A percentile compares a stretch with the other conserved stretches of the same genome.
Conservation (phyloP, 2,888 invertebrate species). For the Ochlodes sylvanus region DNA sequence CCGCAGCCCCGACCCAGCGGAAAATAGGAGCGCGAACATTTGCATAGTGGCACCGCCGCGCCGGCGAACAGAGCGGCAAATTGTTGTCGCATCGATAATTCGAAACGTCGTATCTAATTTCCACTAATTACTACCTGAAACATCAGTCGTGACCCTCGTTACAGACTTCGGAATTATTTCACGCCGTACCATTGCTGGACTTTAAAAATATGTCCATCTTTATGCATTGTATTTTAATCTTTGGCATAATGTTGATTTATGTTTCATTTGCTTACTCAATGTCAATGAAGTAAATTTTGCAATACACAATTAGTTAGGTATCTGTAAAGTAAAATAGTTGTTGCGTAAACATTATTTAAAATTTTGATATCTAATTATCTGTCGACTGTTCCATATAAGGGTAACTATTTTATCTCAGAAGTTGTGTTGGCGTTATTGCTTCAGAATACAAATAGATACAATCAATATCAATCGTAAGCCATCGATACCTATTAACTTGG, state of each 20-base stretch:
- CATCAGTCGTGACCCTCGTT: not conserved
- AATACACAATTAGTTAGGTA: too few species aligned
- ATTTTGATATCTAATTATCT: too few species aligned
- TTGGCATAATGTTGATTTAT: too few species aligned
- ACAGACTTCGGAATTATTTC: constrained; percentile 2
- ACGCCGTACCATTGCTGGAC: not conserved
- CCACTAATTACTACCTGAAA: constrained; percentile 37
- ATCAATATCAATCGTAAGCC: constrained; percentile 17
- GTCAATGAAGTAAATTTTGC: too few species aligned
- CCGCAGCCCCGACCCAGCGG: constrained; percentile 65
- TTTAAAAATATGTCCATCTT: not conserved
- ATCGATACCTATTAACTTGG: constrained; percentile 23
- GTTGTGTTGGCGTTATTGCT: not conserved
- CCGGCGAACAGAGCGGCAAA: constrained; percentile 80
- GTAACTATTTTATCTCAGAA: not conserved
- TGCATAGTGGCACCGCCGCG: constrained; percentile 78
- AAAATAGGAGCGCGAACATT: constrained; percentile 79
- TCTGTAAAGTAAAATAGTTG: too few species aligned
- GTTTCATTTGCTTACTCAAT: too few species aligned
- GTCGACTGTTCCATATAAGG: too few species aligned
- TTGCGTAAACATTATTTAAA: too few species aligned
- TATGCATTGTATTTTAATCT: not conserved
- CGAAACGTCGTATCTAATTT: constrained; percentile 71
- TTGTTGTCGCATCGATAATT: constrained; percentile 80
- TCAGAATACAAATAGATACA: constrained; percentile 18